A percentile compares a stretch with the other conserved stretches of the same genome.
These are phyloP conservation scores for Adelognathus sp. DNA, from an alignment of 2,888 invertebrate genomes.

Conservation along the genomic window DNA sequence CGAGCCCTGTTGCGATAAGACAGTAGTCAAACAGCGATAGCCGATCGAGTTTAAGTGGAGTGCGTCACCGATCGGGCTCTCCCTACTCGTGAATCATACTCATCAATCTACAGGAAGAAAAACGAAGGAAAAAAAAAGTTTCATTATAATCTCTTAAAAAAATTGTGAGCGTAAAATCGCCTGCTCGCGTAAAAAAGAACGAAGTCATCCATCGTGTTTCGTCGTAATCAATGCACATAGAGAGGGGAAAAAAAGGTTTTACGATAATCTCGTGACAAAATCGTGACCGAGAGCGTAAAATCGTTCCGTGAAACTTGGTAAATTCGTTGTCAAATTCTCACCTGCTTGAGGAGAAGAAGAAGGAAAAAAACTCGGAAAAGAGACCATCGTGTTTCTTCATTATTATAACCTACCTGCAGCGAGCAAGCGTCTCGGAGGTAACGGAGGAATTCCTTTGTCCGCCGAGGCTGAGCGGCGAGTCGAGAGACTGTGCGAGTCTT, in stretches of 20 bases:
- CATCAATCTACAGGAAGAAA: no score
- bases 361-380: not conserved
- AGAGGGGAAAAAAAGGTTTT: no score
- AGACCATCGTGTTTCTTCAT: not conserved
- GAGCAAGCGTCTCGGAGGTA: slow-evolving; percentile 52
- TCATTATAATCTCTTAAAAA: no score
- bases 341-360: slow-evolving; percentile 14
- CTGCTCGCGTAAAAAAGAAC: no score
- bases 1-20: slow-evolving; percentile 28
- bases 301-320: no score
- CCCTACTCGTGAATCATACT: no score
- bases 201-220: no score
- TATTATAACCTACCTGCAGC: slow-evolving; percentile 44
- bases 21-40: slow-evolving; percentile 4
- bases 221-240: no score
- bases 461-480: slow-evolving; percentile 56
- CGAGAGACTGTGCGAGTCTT: slow-evolving; percentile 20
- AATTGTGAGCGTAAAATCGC: not conserved
- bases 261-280: no score
- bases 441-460: slow-evolving; percentile 78
- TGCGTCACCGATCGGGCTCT: no score
- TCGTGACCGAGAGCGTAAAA: not conserved
- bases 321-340: not conserved
- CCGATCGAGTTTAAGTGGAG: not conserved
- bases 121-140: not conserved